A percentile compares a stretch with the other conserved stretches of the same genome.
Evolutionary conservation across 2,888 invertebrate genomes (phyloP).

Genomic region (Blastobasis lacticolella): DNA sequence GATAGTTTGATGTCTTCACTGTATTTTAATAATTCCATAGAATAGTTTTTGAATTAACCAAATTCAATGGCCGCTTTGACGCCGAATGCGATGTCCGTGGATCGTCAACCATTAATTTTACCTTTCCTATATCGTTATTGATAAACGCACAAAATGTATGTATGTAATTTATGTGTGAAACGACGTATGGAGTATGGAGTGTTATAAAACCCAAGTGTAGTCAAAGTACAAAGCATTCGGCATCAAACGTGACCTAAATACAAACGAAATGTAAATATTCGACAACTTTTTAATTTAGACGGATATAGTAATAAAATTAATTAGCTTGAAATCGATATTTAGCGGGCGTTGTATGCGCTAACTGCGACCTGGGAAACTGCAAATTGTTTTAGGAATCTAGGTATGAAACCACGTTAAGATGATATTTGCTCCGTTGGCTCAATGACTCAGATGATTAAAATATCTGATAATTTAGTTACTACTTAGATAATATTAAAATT

Average conservation of each 20-base stretch:
- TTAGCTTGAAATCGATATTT: slow-evolving; percentile 58
- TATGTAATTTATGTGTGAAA: background rate
- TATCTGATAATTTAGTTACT: too few relatives aligned
- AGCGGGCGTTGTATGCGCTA: slow-evolving; percentile 44
- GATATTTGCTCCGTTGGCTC: too few relatives aligned
- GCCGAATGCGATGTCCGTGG: background rate
- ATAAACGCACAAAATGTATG: background rate
- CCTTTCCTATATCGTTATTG: too few relatives aligned
- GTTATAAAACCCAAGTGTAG: background rate
- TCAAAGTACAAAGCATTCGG: background rate
- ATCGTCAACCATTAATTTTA: background rate
- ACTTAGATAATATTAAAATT: too few relatives aligned
- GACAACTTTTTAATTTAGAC: slow-evolving; percentile 54
- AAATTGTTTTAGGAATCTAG: too few relatives aligned
- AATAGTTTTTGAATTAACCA: slow-evolving; percentile 26
- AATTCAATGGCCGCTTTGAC: too few relatives aligned
- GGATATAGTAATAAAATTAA: slow-evolving; percentile 48
- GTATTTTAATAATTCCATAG: slow-evolving; percentile 64
- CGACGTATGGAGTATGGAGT: background rate
- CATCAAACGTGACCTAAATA: slow-evolving; percentile 1
- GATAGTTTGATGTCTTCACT: slow-evolving; percentile 65
- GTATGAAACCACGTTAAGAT: too few relatives aligned
- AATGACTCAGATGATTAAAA: too few relatives aligned
- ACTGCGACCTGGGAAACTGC: background rate
- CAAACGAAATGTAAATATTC: slow-evolving; percentile 17